These are phyloP conservation scores for Drosophila borealis DNA, from an alignment of 2,888 invertebrate species.

Conservation along the genomic window DNA sequence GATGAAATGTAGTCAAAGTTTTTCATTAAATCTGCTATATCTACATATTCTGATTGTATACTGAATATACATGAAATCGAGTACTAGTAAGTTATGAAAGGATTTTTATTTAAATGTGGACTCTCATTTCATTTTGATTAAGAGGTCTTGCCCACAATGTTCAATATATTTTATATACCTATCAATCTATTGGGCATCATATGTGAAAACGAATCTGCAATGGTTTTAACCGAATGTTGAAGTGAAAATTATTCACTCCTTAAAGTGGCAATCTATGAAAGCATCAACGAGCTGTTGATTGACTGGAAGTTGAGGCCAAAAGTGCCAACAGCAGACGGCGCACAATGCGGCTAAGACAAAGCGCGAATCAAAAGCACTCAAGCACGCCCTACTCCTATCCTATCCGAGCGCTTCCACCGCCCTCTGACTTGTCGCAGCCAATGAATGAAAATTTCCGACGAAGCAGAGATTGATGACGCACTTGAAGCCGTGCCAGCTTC, in stretches of 20 bases:
- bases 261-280: slow-evolving; percentile 31
- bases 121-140: too few relatives aligned
- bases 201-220: background rate
- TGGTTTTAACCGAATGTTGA: slow-evolving; percentile 16
- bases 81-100: too few relatives aligned
- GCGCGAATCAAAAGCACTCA: slow-evolving; percentile 60
- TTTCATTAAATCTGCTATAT: background rate
- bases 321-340: slow-evolving; percentile 71
- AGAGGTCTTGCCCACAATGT: too few relatives aligned
- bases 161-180: too few relatives aligned
- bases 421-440: slow-evolving; percentile 32
- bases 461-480: slow-evolving; percentile 75
- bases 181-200: background rate
- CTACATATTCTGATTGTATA: too few relatives aligned
- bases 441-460: slow-evolving; percentile 63
- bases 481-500: slow-evolving; percentile 61
- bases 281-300: slow-evolving; percentile 66
- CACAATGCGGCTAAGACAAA: slow-evolving; percentile 69
- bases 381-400: slow-evolving; percentile 2
- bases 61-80: too few relatives aligned
- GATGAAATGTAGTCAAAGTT: too few relatives aligned
- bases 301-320: slow-evolving; percentile 56
- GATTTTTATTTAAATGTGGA: too few relatives aligned
- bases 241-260: slow-evolving; percentile 35
- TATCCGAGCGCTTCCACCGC: background rate